These are phyloP conservation scores for Danio albolineatus DNA, from an alignment of 2,797 vertebrate genomes.

Conservation along the genomic window DNA sequence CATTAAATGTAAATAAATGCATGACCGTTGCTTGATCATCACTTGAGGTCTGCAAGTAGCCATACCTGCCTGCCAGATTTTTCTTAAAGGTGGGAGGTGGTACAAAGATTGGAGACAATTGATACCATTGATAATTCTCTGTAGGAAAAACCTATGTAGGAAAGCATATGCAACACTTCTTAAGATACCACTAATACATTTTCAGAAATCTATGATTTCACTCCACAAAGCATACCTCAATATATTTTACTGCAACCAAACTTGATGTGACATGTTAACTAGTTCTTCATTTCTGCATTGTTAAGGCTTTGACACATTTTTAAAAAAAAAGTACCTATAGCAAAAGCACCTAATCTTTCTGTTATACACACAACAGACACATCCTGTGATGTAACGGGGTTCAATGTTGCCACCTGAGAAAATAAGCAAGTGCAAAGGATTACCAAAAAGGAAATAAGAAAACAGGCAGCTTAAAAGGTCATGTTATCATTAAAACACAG, in stretches of 20 bases:
- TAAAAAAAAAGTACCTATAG: background rate
- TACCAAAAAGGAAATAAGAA: background rate
- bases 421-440: background rate
- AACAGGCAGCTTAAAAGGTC: background rate
- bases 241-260: background rate
- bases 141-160: no score
- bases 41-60: no score
- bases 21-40: no score
- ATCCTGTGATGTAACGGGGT: background rate
- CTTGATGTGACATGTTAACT: background rate
- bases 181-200: background rate
- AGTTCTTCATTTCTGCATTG: background rate
- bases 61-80: no score
- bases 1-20: no score
- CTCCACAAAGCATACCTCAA: no score
- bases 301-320: background rate
- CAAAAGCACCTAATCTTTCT: background rate
- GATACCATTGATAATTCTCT: no score
- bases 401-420: background rate
- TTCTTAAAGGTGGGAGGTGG: no score
- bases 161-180: background rate
- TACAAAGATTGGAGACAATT: no score
- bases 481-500: constrained; percentile 1
- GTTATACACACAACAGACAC: background rate
- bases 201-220: background rate